Conservation (phyloP, 2,113 vertebrate genomes). For the Calyptomena viridis region DNA sequence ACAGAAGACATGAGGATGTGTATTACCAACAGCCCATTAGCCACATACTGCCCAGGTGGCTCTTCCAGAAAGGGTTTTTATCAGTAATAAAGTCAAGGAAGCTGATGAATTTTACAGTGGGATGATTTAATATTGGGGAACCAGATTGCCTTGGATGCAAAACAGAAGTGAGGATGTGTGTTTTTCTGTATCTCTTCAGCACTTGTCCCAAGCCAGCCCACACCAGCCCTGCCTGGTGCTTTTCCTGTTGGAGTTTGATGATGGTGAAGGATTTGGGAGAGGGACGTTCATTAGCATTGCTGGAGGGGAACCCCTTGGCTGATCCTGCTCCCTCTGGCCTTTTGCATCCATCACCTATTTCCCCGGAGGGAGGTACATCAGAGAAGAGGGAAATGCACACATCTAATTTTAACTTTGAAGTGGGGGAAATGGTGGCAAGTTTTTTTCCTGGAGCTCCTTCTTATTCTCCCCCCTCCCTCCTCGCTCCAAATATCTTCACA, state of each 20-base stretch:
- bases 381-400: not conserved
- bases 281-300: not conserved
- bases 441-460: conserved; percentile 4
- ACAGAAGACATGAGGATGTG: not conserved
- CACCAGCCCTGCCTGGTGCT: not conserved
- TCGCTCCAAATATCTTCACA: not conserved
- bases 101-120: not conserved
- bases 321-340: not conserved
- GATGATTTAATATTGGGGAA: not conserved
- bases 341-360: not conserved
- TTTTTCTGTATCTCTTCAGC: not conserved
- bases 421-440: not conserved
- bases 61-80: not conserved
- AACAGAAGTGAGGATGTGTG: not conserved
- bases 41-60: not conserved
- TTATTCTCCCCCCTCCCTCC: not conserved
- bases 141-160: not conserved
- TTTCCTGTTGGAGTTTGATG: not conserved
- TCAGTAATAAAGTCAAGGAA: not conserved
- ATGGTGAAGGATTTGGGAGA: not conserved
- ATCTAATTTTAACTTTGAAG: conserved; percentile 38
- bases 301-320: not conserved
- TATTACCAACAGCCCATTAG: not conserved
- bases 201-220: not conserved
- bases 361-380: not conserved